Conservation (phyloP, 1,140 invertebrate species). For the Drosophila nebulosa region DNA sequence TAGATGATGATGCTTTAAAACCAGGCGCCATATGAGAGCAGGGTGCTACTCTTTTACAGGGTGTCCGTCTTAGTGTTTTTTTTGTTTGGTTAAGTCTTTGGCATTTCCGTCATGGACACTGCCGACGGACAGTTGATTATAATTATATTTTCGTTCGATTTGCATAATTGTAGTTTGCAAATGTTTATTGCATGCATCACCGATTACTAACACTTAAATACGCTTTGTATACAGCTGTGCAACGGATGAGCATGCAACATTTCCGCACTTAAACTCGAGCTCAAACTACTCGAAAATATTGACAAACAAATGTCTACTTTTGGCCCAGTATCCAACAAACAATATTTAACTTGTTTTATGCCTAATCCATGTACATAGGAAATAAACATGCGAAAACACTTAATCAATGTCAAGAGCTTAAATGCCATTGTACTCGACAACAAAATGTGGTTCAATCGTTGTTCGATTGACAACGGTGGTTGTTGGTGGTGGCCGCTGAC, state of each 20-base stretch:
- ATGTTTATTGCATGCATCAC: conserved; percentile 37
- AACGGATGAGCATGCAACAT: conserved; percentile 43
- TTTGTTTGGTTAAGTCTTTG: not conserved
- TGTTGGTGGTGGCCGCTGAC: not conserved
- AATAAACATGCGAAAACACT: conserved; percentile 47
- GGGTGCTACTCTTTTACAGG: conserved; percentile 18
- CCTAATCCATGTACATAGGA: conserved; percentile 40
- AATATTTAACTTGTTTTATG: conserved; percentile 39
- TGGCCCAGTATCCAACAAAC: conserved; percentile 29
- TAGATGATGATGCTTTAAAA: conserved; percentile 14
- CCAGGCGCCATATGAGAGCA: not conserved
- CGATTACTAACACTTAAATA: conserved; percentile 27
- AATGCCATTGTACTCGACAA: conserved; percentile 37
- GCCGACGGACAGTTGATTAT: conserved; percentile 20
- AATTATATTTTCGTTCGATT: conserved; percentile 31
- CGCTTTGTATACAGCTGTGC: conserved; percentile 23
- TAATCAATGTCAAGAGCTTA: conserved; percentile 67
- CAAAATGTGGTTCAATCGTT: conserved; percentile 45
- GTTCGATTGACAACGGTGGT: conserved; percentile 3
- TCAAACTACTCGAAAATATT: conserved; percentile 28
- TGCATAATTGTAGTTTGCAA: conserved; percentile 46
- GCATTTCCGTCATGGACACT: conserved; percentile 34
- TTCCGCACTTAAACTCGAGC: conserved; percentile 38
- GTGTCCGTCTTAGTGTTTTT: conserved; percentile 2
- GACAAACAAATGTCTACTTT: not conserved